phyloP scores from a whole-genome alignment of 2,797 vertebrate genomes.

The Chaetodon trifasciatus region DNA sequence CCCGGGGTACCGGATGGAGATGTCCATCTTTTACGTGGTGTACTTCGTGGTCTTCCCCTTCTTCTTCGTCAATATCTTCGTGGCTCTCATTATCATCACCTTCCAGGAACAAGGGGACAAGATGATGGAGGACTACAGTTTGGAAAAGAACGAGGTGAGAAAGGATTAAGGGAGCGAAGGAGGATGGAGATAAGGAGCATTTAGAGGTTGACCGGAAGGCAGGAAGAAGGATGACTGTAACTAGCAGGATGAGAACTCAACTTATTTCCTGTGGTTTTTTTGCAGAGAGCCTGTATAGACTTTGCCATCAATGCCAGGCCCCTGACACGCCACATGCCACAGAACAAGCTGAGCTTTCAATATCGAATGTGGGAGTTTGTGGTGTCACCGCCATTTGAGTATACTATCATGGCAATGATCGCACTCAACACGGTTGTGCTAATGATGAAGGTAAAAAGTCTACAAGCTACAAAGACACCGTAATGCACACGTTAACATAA shows the following conservation, averaged over 20 bases:
- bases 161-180: background rate
- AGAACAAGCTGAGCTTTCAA: constrained; percentile 97
- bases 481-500: background rate
- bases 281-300: constrained; percentile 96
- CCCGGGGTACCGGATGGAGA: constrained; percentile 99
- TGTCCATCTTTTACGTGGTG: constrained; percentile 99
- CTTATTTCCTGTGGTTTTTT: constrained; percentile 10
- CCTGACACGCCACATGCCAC: constrained; percentile 96
- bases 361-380: constrained; percentile 99
- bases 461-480: background rate
- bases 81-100: constrained; percentile 99
- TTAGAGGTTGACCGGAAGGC: background rate
- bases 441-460: constrained; percentile 95
- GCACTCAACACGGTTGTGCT: constrained; percentile 97
- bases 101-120: constrained; percentile 99
- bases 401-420: constrained; percentile 99
- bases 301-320: constrained; percentile 97
- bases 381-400: constrained; percentile 97
- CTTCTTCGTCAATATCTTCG: constrained; percentile 99
- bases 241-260: background rate
- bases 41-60: constrained; percentile 99
- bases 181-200: background rate
- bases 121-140: constrained; percentile 99
- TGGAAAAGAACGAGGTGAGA: constrained; percentile 98
- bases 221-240: background rate